Base-by-base conservation (phyloP, 1,140 invertebrate species). In the Macrobrachium nipponense region DNA sequence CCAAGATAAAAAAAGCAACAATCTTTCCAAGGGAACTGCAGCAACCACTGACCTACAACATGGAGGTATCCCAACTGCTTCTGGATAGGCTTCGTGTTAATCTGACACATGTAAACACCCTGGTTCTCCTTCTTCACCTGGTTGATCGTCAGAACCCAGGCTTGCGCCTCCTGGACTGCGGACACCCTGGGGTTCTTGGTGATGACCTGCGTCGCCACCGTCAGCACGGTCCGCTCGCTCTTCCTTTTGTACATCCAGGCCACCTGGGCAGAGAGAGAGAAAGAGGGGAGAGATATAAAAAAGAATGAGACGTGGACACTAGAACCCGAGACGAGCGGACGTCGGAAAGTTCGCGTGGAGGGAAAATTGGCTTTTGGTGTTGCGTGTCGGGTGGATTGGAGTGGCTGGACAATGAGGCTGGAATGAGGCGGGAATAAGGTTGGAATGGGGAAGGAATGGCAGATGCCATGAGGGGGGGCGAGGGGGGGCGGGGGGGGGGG, bases 31-130 rank as follows among this genome's bases (percentile, higher is more conserved):
- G 8, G 44, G 44, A 43, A 83, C 80, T 84, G 64, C 6, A n/a
- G 11, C 4, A 59, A 14, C 36, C 60, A 83, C 85, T 84, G 75
- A 89, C 88, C 88, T 51, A 87, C 86, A 36, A 89, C 88, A 18
- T 77, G 27, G 14, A 89, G 70, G 51, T 66, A 83, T 0, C 85
- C 81, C 18, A 84, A 58, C 75, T 84, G 88, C 7, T 84, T 89
- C 18, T 78, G 58, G n/a, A 77, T 78, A 12, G 88, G 88, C 60
- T 89, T 83, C 64, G 88, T 87, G 82, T 89, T 89, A n/a, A 89
- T 59, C 62, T 89, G 88, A 36, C 88, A 89, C 80, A 89, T 86
- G 68, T 89, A 89, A 27, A 82, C 78, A n/a, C 88, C 88, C 61
- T 82, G 75, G 72, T 88, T 82, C 76, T 80, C 73, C 87, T 80